Evolutionary conservation across 2,113 vertebrate species (phyloP), one percentile per base, ranked within the genome.

Genomic region (Gobio gobio): DNA sequence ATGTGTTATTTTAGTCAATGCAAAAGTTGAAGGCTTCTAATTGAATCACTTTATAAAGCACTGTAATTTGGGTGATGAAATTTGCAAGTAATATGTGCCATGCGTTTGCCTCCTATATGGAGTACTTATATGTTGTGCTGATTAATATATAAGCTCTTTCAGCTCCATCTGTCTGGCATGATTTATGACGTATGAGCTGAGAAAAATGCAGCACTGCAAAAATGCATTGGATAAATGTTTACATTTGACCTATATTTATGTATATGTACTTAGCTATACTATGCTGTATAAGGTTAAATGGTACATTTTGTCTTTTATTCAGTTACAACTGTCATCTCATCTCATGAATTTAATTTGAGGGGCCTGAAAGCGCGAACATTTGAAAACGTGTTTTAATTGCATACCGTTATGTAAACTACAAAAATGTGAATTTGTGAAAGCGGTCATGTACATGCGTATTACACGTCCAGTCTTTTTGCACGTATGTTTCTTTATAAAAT

Each of bases 111-210:
- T 26, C 59, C 4, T 66, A 20, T 64, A 29, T 59, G 5, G 10
- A 49, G 61, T 24, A 47, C 58, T 66, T 33, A 10, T 49, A 33
- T 51, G 43, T 51, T 33, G 78, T 18, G 36, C 58, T 61, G 22
- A 45, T 45, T 77, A 56, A 77, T 36, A 56, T 56, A 56, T 77
- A 22, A 26, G 77, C 77, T 61, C 8, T 59, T 81, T 81, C 10
- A 66, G 13, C 61, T 26, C 14, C 43, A 81, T 29, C 56, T 80
- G n/a, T 81, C 77, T 81, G 24, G n/a, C 22, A 63, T 79, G 58
- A 81, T 49, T 29, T 7, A 47, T 63, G 16, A 63, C 6, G 2
- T 64, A 29, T 7, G 12, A 64, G 14, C n/a, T 64, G 4, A 45
- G 40, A 63, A 13, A 79, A 45, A 24, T 79, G 58, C 54, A 78